Evolutionary conservation across 1,140 invertebrate species (phyloP).

Genomic region (Mylabris phalerata): DNA sequence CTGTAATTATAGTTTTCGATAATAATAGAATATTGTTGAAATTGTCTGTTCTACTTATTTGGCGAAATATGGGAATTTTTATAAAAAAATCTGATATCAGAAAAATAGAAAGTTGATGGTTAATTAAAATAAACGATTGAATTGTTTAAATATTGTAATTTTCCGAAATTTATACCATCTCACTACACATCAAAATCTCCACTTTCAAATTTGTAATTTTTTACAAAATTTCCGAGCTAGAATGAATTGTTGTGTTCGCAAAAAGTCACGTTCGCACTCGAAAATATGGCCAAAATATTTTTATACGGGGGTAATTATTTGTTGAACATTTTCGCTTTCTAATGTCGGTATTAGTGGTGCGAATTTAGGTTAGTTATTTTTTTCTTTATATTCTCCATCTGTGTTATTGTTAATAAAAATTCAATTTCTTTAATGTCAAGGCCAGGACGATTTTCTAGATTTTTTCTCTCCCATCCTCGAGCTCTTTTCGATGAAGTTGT

Average conservation of each 20-base stretch:
- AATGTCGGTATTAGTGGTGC: slow-evolving; percentile 27
- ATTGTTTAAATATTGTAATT: background rate
- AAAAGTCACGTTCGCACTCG: too few species aligned
- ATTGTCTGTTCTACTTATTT: too few species aligned
- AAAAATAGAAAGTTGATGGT: too few species aligned
- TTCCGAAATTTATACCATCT: background rate
- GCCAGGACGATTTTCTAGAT: background rate
- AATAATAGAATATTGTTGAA: too few species aligned
- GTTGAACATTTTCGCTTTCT: slow-evolving; percentile 39
- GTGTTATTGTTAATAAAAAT: background rate
- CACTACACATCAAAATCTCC: background rate
- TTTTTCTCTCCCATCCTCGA: too few species aligned
- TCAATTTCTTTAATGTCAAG: slow-evolving; percentile 13
- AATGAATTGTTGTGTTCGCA: too few species aligned
- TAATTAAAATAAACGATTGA: background rate
- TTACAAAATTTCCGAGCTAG: too few species aligned
- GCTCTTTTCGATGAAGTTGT: too few species aligned
- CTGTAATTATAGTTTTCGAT: too few species aligned
- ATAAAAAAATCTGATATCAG: too few species aligned
- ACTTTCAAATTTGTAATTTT: background rate
- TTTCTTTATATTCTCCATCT: slow-evolving; percentile 4
- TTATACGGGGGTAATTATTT: slow-evolving; percentile 31
- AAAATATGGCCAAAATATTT: too few species aligned
- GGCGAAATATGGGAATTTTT: too few species aligned
- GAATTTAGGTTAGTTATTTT: slow-evolving; percentile 28